A percentile compares a stretch with the other conserved stretches of the same genome.
Evolutionary conservation across 2,113 vertebrate genomes (phyloP).

Genomic region (Dipodomys stephensi): DNA sequence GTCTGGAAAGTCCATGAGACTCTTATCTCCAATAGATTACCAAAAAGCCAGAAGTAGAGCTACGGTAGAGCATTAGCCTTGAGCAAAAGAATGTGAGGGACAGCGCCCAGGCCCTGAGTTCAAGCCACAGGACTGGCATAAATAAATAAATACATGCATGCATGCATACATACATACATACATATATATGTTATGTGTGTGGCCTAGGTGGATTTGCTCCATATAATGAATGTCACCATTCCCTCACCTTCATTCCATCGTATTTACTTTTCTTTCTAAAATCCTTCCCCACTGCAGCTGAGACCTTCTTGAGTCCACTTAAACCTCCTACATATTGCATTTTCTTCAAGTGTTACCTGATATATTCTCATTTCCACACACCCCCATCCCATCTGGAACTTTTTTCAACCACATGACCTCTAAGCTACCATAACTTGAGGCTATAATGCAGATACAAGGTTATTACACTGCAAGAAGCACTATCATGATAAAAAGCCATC

Average conservation of each 20-base stretch:
- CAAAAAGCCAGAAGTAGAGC: no score
- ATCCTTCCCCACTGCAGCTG: neutral
- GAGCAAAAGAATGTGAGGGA: no score
- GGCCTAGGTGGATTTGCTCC: no score
- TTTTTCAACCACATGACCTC: neutral
- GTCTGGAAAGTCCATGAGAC: no score
- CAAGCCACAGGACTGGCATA: no score
- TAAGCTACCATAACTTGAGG: neutral
- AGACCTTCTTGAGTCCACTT: neutral
- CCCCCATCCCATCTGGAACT: neutral
- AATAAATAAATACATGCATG: no score
- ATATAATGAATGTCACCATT: neutral
- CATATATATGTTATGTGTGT: no score
- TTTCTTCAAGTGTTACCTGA: neutral
- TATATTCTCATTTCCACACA: neutral
- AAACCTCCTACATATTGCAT: neutral
- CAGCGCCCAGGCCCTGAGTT: no score
- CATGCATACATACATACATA: no score
- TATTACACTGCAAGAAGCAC: neutral
- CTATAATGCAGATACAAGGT: neutral
- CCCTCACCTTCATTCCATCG: neutral
- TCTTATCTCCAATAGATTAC: no score
- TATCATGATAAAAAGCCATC: neutral
- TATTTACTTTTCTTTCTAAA: conserved; percentile 14
- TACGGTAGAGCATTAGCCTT: no score